phyloP scores from a whole-genome alignment of 2,888 invertebrate genomes.

The Ypsolopha scabrella region DNA sequence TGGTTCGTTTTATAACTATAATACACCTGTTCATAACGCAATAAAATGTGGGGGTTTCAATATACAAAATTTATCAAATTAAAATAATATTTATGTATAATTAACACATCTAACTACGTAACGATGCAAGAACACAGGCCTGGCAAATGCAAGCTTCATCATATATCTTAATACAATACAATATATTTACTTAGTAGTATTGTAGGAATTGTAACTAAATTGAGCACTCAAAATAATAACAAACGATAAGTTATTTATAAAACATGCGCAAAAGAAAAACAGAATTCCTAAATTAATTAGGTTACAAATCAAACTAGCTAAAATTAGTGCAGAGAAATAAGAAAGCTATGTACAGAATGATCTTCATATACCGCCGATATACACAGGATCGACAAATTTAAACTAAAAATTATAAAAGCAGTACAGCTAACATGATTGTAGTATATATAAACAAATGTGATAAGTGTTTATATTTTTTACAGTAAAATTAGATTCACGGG shows the following conservation, averaged over 20 bases:
- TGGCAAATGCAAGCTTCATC: constrained; percentile 35
- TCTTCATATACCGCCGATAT: background rate
- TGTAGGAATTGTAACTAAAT: constrained; percentile 28
- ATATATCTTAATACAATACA: background rate
- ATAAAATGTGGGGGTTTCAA: constrained; percentile 45
- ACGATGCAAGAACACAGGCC: constrained; percentile 24
- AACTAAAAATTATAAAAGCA: background rate
- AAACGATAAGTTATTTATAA: background rate
- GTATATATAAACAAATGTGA: too few relatives aligned
- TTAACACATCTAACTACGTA: constrained; percentile 39
- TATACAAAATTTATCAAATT: constrained; percentile 59
- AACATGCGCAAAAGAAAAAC: background rate
- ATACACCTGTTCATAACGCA: constrained; percentile 62
- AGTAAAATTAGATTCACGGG: background rate
- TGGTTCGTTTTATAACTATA: constrained; percentile 46
- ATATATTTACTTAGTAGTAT: background rate
- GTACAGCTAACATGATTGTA: background rate
- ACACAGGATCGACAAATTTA: background rate
- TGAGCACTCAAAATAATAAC: constrained; percentile 37
- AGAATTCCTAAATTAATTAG: background rate
- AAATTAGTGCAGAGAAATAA: background rate
- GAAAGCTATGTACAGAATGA: background rate
- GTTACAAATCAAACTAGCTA: too few relatives aligned
- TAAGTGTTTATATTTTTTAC: background rate
- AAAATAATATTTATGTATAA: constrained; percentile 15